A percentile compares a stretch with the other conserved stretches of the same genome.
Conservation (phyloP, 92 coral and sea anemone genomes). For the Zoanthus gigantus region DNA sequence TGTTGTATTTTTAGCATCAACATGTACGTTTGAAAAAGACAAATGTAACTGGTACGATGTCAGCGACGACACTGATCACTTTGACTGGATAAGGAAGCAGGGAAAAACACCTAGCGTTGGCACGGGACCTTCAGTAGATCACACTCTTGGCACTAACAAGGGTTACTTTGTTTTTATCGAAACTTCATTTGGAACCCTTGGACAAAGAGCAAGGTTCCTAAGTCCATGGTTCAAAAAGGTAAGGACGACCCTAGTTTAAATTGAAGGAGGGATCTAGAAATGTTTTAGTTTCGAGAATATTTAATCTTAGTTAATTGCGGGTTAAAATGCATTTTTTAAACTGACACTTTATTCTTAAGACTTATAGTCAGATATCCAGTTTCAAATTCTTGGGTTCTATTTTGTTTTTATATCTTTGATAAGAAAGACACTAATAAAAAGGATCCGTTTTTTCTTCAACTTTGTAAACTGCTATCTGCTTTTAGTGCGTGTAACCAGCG, state of each 20-base stretch:
- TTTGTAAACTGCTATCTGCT: no score
- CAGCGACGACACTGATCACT: slow-evolving; percentile 79
- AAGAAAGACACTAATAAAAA: no score
- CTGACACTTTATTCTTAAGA: no score
- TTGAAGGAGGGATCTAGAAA: no score
- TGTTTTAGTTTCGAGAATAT: no score
- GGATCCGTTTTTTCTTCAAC: no score
- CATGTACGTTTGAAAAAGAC: slow-evolving; percentile 87
- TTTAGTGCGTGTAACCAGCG: no score
- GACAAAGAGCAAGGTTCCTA: slow-evolving; percentile 81
- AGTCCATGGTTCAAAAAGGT: slow-evolving; percentile 89
- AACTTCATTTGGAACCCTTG: slow-evolving; percentile 79
- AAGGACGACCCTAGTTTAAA: neutral
- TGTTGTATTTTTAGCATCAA: slow-evolving; percentile 60
- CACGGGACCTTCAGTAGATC: slow-evolving; percentile 95
- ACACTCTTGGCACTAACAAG: slow-evolving; percentile 83
- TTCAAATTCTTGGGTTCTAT: no score
- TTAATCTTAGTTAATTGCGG: no score
- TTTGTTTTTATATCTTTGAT: no score
- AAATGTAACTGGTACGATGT: slow-evolving; percentile 85
- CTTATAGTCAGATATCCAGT: no score
- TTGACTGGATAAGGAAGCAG: slow-evolving; percentile 91
- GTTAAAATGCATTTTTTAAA: no score
- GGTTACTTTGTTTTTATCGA: slow-evolving; percentile 95
- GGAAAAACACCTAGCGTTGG: slow-evolving; percentile 90